Percentiles rank a stretch among this genome's conserved stretches.
phyloP scores from a whole-genome alignment of 2,113 vertebrate genomes.

The Nibea coibor region DNA sequence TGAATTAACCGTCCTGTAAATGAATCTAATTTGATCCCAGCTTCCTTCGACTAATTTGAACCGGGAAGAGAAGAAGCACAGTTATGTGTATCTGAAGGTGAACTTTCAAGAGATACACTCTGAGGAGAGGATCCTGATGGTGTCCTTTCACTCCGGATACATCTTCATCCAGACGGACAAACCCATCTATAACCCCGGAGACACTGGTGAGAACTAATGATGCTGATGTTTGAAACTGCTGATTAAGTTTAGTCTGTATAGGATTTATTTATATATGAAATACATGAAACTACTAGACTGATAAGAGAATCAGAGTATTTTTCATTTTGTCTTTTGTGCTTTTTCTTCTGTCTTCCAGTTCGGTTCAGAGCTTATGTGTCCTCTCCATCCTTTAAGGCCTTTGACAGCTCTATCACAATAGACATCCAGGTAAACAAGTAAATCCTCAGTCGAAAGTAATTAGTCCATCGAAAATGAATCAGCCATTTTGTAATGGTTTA shows the following conservation, averaged over 20 bases:
- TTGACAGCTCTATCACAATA: constrained; percentile 61
- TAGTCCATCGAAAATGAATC: not conserved
- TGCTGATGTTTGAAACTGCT: rapidly evolving
- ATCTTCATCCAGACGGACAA: constrained; percentile 86
- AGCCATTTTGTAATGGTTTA: not conserved
- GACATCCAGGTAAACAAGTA: constrained; percentile 75
- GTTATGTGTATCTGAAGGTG: constrained; percentile 74
- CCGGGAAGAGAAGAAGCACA: constrained; percentile 63
- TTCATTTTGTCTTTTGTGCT: not conserved
- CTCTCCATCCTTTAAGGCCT: constrained; percentile 69
- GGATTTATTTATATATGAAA: not conserved
- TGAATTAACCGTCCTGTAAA: not conserved
- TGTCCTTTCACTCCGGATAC: constrained; percentile 81
- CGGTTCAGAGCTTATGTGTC: constrained; percentile 76
- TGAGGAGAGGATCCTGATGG: constrained; percentile 53
- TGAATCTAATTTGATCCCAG: constrained; percentile 46
- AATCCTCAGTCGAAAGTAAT: not conserved
- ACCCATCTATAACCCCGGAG: constrained; percentile 83
- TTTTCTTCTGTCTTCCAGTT: constrained; percentile 60
- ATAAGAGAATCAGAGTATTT: not conserved
- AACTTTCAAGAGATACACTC: constrained; percentile 47
- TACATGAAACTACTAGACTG: not conserved
- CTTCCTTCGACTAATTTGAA: constrained; percentile 65
- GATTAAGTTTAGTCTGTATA: too few species aligned
- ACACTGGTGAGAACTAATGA: constrained; percentile 65